Conservation (phyloP, 2,797 vertebrate species). For the Somateria mollissima region DNA sequence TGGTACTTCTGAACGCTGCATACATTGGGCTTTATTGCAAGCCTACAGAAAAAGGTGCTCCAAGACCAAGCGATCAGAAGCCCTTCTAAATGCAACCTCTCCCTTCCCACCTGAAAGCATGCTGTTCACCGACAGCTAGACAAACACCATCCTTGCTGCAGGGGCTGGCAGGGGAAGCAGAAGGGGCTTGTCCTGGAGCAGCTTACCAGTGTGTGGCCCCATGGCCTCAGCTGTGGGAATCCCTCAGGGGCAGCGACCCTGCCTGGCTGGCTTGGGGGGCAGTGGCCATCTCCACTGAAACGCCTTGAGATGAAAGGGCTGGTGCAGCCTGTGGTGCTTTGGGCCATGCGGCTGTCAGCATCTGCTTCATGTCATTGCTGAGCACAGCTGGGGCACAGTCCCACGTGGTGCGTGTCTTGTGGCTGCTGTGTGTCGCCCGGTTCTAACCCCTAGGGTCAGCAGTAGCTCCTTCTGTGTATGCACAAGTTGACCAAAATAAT, state of each 20-base stretch:
- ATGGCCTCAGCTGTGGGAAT: background rate
- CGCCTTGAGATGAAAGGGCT: background rate
- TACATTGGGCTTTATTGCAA: background rate
- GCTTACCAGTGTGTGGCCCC: fast-evolving
- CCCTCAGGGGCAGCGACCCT: background rate
- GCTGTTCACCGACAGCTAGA: background rate
- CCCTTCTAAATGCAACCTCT: background rate
- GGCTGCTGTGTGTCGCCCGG: background rate
- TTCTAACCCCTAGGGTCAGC: background rate
- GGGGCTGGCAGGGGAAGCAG: background rate
- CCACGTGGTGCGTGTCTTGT: background rate
- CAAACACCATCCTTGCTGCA: background rate
- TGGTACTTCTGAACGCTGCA: background rate
- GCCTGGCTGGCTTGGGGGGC: background rate
- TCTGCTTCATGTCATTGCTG: background rate
- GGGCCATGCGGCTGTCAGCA: background rate
- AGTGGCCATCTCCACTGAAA: background rate
- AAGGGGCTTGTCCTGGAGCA: background rate
- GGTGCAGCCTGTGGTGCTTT: background rate
- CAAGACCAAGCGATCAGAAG: background rate
- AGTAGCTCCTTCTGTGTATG: background rate
- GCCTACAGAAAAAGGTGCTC: too few species aligned
- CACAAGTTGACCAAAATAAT: background rate
- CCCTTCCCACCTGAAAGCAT: background rate
- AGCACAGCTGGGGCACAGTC: too few species aligned